Evolutionary conservation across 1,140 invertebrate genomes (phyloP), one percentile per base, ranked within the genome.

Genomic region (Holotrichia oblita): DNA sequence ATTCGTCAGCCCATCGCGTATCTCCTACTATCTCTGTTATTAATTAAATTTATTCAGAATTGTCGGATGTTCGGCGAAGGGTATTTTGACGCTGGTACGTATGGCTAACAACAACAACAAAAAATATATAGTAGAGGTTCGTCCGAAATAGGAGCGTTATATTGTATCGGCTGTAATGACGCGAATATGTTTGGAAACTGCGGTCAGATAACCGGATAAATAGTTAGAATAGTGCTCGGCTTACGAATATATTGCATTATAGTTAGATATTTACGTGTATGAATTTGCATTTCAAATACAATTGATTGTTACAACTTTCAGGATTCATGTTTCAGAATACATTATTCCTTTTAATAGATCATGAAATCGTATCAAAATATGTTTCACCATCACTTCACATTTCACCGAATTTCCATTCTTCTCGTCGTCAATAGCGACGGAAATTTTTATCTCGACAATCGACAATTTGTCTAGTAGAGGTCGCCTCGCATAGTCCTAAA

Each of bases 1-100:
- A 14, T 17, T 6, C n/a, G 6, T 55, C 48, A 6, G 14, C 48
- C 6, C 17, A 17, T n/a, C 48, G 14, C 48, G 14, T 17, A 6
- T n/a, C 48, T 14, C 14, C 6, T 55, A 6, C 48, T 17, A 17
- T 55, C 48, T 55, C 48, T 55, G 48, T 55, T 55, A 17, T 55
- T 55, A 55, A 55, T 55, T 55, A 55, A 55, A 55, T 55, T 55
- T 55, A 55, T 55, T 55, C 48, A 55, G 9, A 55, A 55, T 14
- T 44, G 42, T 44, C 42, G 42, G 42, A 44, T 14, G 42, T 9
- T 55, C 48, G 48, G 17, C 2, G 17, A 55, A 55, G 48, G 48
- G 17, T 17, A 55, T 55, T 55, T 3, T 12, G 48, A 55, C 48
- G 14, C 10, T 55, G 42, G 14, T 14, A 17, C 14, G 14, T 14